Base-by-base conservation (phyloP, 2,888 invertebrate species). In the Eupeodes luniger region DNA sequence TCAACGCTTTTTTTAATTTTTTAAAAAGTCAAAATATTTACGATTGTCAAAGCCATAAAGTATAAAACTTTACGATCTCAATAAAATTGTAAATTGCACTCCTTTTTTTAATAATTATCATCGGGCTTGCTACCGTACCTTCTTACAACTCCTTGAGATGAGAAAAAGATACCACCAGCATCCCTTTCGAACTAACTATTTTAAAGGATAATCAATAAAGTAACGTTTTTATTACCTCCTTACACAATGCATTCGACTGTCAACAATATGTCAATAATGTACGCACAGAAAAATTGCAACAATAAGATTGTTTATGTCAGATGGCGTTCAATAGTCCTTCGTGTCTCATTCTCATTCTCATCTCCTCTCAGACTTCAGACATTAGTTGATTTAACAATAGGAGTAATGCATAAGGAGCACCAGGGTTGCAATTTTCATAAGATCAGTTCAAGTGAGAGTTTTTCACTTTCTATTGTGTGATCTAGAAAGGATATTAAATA, bases 251-350 rank as follows among this genome's bases (percentile, higher is more conserved):
- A 69, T 69, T 11, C 59, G 62, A 57, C 85, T 88, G 88, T 88
- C 88, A 88, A 81, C 88, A 81, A 88, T 85, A 81, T 88, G 88
- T 88, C 88, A 88, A 88, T 88, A 88, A 80, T 84, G 84, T 66
- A 59, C 77, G 83, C 40, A 57, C 55, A 72, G 67, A 64, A 77
- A 77, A 72, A 66, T 66, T 67, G 57, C 36, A 66, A 85, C 85
- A 85, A 80, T 83, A 44, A 80, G 76, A 86, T 72, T 87, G 79
- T 87, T 83, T 83, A 76, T 80, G 79, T 80, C 75, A 79, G 81
- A 78, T 69, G 74, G 34, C 19, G 19, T 40, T 47, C 82, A 75
- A 61, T 70, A 57, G 40, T 55, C 11, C 36, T 44, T 27, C 27
- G 27, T 27, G 27, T 27, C 27, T 27, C 27, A 27, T 27, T 19